phyloP scores from a whole-genome alignment of 2,797 vertebrate genomes.

The Eulemur coronatus region DNA sequence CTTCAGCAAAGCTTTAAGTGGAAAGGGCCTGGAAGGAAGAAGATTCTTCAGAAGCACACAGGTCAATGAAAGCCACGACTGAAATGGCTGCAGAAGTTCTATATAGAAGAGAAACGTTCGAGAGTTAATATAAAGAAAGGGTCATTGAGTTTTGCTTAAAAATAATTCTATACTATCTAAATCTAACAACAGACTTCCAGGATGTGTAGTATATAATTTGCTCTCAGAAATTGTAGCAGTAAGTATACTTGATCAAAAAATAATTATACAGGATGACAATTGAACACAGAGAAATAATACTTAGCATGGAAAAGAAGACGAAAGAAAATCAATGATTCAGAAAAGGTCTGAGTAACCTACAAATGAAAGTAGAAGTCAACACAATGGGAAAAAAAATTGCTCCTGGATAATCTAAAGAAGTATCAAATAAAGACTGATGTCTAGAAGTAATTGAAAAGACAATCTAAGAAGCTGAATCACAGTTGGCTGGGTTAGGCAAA shows the following conservation, averaged over 20 bases:
- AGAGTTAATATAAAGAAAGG: neutral
- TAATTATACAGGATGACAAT: constrained; percentile 19
- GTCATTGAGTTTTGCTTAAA: neutral
- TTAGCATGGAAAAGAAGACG: neutral
- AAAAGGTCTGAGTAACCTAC: neutral
- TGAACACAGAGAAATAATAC: neutral
- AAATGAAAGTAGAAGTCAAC: constrained; percentile 24
- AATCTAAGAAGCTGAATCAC: neutral
- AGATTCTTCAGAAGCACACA: neutral
- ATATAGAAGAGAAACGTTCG: neutral
- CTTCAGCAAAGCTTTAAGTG: neutral
- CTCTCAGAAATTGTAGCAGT: neutral
- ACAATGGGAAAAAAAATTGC: neutral
- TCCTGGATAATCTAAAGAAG: neutral
- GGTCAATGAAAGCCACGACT: neutral
- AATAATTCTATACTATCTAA: constrained; percentile 32
- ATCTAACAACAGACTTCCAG: neutral
- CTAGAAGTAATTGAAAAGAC: constrained; percentile 6
- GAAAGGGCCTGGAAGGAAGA: neutral
- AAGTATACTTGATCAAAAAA: constrained; percentile 40
- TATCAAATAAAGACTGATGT: neutral
- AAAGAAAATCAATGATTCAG: constrained; percentile 22
- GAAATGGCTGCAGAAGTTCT: neutral
- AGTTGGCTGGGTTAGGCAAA: neutral
- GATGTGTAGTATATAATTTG: constrained; percentile 12